Conservation (phyloP, 2,888 invertebrate genomes). For the Drosophila trichaetosa region DNA sequence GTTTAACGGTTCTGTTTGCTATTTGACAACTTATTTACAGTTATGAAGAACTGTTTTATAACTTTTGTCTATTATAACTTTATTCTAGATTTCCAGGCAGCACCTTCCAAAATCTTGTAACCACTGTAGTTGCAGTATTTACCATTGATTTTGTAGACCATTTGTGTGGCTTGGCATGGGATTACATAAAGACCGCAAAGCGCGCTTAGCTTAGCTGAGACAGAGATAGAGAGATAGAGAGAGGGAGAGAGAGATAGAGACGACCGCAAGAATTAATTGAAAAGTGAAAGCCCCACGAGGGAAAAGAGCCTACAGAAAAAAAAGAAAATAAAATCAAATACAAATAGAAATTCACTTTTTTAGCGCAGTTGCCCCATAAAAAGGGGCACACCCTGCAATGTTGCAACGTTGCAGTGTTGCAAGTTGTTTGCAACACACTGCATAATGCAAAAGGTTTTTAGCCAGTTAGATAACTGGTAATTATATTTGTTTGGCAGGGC, state of each 20-base stretch:
- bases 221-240: too few species aligned
- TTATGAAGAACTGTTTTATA: neutral
- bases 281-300: slow-evolving; percentile 65
- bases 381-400: neutral
- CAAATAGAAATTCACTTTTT: slow-evolving; percentile 60
- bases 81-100: neutral
- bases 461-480: slow-evolving; percentile 58
- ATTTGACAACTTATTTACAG: neutral
- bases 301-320: slow-evolving; percentile 39
- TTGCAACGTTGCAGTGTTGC: neutral
- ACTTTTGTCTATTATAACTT: neutral
- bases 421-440: slow-evolving; percentile 20
- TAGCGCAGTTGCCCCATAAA: neutral
- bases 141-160: slow-evolving; percentile 1
- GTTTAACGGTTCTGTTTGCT: neutral
- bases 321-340: slow-evolving; percentile 31
- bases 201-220: neutral
- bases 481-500: slow-evolving; percentile 44
- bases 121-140: neutral
- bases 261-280: slow-evolving; percentile 69
- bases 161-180: slow-evolving; percentile 30
- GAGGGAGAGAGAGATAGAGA: neutral
- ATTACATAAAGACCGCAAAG: slow-evolving; percentile 43
- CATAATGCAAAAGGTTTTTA: slow-evolving; percentile 56
- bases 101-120: neutral